Evolutionary conservation across 2,888 invertebrate genomes (phyloP).

Genomic region (Cylloceria caligata): DNA sequence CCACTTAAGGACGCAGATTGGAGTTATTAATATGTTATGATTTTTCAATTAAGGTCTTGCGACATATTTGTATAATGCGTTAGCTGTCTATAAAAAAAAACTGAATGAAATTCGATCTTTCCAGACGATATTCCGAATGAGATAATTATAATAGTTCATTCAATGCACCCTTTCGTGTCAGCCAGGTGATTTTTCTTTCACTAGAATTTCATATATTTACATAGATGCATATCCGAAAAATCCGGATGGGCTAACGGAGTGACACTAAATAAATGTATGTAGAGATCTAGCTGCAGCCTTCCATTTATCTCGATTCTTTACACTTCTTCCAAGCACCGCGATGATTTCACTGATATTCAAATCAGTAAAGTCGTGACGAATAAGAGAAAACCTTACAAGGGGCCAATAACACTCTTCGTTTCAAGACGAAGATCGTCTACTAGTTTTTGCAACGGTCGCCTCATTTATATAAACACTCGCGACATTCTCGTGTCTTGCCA

Average conservation of each 20-base stretch:
- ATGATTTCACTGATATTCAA: conserved; percentile 33
- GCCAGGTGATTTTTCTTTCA: conserved; percentile 5
- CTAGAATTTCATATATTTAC: conserved; percentile 12
- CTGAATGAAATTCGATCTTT: neutral
- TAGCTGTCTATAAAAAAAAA: neutral
- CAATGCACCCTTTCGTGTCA: neutral
- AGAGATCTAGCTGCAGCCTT: neutral
- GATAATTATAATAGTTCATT: conserved; percentile 5
- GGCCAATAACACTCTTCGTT: conserved; percentile 49
- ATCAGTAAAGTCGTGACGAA: conserved; percentile 16
- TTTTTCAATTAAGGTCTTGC: neutral
- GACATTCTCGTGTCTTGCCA: conserved; percentile 69
- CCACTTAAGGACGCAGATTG: neutral
- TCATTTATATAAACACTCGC: conserved; percentile 72
- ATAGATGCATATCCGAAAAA: conserved; percentile 30
- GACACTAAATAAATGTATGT: conserved; percentile 50
- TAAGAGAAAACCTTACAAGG: conserved; percentile 20
- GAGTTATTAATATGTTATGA: neutral
- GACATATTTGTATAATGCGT: neutral
- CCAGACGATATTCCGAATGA: conserved; percentile 1
- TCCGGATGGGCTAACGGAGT: neutral
- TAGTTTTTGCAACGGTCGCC: conserved; percentile 51
- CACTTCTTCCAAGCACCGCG: neutral
- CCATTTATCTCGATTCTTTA: neutral
- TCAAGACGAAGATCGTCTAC: conserved; percentile 8